Conservation (phyloP, 2,888 invertebrate species). For the Cephus spinipes region DNA sequence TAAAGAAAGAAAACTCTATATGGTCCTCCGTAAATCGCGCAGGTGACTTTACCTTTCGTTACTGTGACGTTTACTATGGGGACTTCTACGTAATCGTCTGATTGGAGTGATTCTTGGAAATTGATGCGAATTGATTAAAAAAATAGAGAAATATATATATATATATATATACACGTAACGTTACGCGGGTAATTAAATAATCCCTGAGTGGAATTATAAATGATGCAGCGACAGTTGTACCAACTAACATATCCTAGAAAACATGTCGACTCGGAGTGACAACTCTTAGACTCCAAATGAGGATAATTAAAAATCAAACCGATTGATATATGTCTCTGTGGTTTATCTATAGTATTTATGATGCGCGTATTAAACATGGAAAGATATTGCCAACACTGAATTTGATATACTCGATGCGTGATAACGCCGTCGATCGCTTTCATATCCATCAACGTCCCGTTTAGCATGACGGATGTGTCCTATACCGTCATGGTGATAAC, state of each 20-base stretch:
- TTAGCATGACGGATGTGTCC: constrained; percentile 18
- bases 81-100: not conserved
- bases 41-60: not conserved
- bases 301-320: not conserved
- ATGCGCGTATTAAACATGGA: not conserved
- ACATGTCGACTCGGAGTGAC: not conserved
- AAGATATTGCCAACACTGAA: constrained; percentile 35
- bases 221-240: not conserved
- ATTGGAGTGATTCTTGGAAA: not conserved
- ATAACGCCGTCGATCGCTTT: constrained; percentile 34
- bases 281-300: not conserved
- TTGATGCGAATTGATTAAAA: not conserved
- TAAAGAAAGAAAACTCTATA: not conserved
- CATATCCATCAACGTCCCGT: constrained; percentile 49
- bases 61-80: not conserved
- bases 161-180: not conserved
- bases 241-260: not conserved
- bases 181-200: not conserved
- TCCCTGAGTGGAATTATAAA: not conserved
- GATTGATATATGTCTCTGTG: not conserved
- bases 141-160: too few species aligned
- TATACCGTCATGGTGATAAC: not conserved
- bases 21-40: not conserved
- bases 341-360: not conserved
- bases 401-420: not conserved